A percentile compares a stretch with the other conserved stretches of the same genome.
Evolutionary conservation across 2,113 vertebrate genomes (phyloP).

Genomic region (Sapayoa aenigma): DNA sequence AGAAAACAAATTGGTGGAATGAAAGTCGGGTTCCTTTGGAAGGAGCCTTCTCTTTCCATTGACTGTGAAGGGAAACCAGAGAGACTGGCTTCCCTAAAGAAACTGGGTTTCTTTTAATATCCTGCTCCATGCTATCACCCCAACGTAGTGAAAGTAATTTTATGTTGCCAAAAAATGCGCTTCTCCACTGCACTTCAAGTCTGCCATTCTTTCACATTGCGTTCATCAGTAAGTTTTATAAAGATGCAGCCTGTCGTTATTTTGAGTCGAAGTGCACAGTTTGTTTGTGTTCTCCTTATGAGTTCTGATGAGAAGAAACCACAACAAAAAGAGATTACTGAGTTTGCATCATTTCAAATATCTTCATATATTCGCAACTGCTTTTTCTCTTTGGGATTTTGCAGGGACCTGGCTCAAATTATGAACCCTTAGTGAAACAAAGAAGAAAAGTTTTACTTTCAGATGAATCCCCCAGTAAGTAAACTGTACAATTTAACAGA

Average conservation of each 20-base stretch:
- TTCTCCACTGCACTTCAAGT: neutral
- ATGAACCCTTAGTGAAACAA: conserved; percentile 60
- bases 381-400: neutral
- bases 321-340: neutral
- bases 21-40: neutral
- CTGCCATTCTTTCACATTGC: neutral
- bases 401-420: conserved; percentile 68
- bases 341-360: neutral
- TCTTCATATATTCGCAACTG: neutral
- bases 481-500: neutral
- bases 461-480: conserved; percentile 72
- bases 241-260: neutral
- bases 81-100: neutral
- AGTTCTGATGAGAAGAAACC: neutral
- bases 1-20: neutral
- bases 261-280: neutral
- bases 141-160: neutral
- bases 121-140: neutral
- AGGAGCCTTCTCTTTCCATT: neutral
- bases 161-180: neutral
- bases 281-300: neutral
- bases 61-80: neutral
- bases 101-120: neutral
- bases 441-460: conserved; percentile 67
- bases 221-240: neutral